phyloP scores from a whole-genome alignment of 2,888 invertebrate species.

The Frankliniella intonsa region DNA sequence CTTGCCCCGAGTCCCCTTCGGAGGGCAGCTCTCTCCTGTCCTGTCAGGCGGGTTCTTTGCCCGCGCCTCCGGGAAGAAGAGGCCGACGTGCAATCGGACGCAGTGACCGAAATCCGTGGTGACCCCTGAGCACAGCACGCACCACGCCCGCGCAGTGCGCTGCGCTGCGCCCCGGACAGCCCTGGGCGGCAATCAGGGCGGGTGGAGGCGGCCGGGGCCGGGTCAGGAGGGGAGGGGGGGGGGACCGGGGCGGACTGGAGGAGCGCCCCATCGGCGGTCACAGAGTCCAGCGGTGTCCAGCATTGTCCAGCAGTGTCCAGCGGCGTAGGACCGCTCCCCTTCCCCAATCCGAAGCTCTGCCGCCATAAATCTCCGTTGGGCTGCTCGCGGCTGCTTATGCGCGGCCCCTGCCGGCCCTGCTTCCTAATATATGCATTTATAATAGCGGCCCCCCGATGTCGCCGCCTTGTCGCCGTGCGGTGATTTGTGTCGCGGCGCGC shows the following conservation, averaged over 20 bases:
- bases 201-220: not conserved
- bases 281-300: not conserved
- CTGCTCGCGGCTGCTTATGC: not conserved
- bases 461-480: not conserved
- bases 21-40: not conserved
- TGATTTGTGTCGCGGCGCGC: not conserved
- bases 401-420: not conserved
- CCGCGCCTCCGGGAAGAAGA: not conserved
- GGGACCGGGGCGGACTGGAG: not conserved
- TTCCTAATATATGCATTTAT: conserved; percentile 12
- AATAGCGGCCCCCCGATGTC: conserved; percentile 4
- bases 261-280: not conserved
- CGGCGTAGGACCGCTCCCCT: not conserved
- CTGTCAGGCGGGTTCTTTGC: not conserved
- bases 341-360: not conserved
- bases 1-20: not conserved
- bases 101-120: no score
- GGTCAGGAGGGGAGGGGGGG: no score
- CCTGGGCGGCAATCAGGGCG: not conserved
- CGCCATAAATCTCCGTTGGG: not conserved
- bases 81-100: not conserved
- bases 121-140: not conserved
- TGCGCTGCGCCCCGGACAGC: no score
- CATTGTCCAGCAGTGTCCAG: not conserved
- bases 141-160: not conserved